These are phyloP conservation scores for Oligia latruncula DNA, from an alignment of 2,888 invertebrate species.

Conservation along the genomic window DNA sequence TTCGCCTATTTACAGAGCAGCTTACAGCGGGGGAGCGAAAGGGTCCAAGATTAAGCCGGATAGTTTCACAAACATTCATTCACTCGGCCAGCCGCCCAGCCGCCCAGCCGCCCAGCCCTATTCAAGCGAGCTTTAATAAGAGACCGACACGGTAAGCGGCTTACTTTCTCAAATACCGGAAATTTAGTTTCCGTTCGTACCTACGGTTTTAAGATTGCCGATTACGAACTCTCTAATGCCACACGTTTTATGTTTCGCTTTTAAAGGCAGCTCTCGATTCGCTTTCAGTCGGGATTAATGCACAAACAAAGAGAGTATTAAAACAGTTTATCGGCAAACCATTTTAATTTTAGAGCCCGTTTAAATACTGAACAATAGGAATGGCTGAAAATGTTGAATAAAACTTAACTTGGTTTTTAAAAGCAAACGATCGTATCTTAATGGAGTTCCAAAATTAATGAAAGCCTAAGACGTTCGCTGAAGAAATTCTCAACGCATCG, in stretches of 20 bases:
- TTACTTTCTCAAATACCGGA: slow-evolving; percentile 77
- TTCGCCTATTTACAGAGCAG: slow-evolving; percentile 73
- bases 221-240: slow-evolving; percentile 62
- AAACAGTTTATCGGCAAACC: slow-evolving; percentile 48
- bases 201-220: slow-evolving; percentile 71
- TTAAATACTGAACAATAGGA: slow-evolving; percentile 4
- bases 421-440: slow-evolving; percentile 25
- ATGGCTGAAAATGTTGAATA: slow-evolving; percentile 14
- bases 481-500: slow-evolving; percentile 62
- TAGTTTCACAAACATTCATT: slow-evolving; percentile 77
- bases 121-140: slow-evolving; percentile 79
- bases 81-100: slow-evolving; percentile 66
- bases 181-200: slow-evolving; percentile 73
- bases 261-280: slow-evolving; percentile 35
- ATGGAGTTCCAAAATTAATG: slow-evolving; percentile 60
- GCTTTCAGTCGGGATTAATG: slow-evolving; percentile 47
- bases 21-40: slow-evolving; percentile 68
- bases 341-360: slow-evolving; percentile 41
- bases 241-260: slow-evolving; percentile 53
- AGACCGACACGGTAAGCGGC: slow-evolving; percentile 78
- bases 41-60: slow-evolving; percentile 70
- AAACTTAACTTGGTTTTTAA: slow-evolving; percentile 33
- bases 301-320: slow-evolving; percentile 52
- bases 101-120: slow-evolving; percentile 66
- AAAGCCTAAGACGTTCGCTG: slow-evolving; percentile 45